Base-by-base conservation (phyloP, 2,113 vertebrate genomes). In the Pandion haliaetus region DNA sequence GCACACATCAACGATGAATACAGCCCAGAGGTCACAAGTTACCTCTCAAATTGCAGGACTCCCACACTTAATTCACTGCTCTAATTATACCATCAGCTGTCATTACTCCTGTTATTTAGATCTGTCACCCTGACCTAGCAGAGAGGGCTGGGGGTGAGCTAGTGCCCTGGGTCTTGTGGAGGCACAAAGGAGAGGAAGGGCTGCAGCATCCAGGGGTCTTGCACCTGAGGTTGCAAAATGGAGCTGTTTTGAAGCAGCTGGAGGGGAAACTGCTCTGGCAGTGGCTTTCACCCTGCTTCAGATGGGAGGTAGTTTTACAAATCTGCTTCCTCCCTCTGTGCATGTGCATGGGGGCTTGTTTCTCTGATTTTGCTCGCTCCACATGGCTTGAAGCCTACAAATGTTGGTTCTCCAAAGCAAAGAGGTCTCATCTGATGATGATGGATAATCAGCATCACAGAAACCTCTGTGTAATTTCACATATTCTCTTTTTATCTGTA, bases 31-130 rank as follows among this genome's bases (percentile, higher is more conserved):
- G 91, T 96, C 91, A 97, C 85, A 67, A 88, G 86, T 47, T 63
- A 15, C 78, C 86, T 95, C 97, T 97, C 95, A 81, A 78, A 88
- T 96, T 96, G 93, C 94, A 95, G 85, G 72, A 83, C 95, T 93
- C 94, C 91, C 87, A 96, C 93, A 90, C 82, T 95, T 79, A 91
- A 91, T 91, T 95, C 89, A 45, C 34, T 47, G 42, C 81, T 91
- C 84, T 95, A 94, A 95, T 96, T 95, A 97, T 93, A 95, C 55
- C 90, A 63, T 94, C 96, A 95, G 90, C 94, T 91, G 84, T 87
- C 94, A 93, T 94, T 96, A 55, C 49, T 94, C 14, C 81, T 95
- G 78, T 88, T 80, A 80, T 95, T 95, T 54, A 32, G 84, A 88
- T 85, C 87, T 78, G 66, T 73, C 95, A 87, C 31, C 86, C 70